These are phyloP conservation scores for Agonopterix heracliana DNA, from an alignment of 2,888 invertebrate species.

Conservation along the genomic window DNA sequence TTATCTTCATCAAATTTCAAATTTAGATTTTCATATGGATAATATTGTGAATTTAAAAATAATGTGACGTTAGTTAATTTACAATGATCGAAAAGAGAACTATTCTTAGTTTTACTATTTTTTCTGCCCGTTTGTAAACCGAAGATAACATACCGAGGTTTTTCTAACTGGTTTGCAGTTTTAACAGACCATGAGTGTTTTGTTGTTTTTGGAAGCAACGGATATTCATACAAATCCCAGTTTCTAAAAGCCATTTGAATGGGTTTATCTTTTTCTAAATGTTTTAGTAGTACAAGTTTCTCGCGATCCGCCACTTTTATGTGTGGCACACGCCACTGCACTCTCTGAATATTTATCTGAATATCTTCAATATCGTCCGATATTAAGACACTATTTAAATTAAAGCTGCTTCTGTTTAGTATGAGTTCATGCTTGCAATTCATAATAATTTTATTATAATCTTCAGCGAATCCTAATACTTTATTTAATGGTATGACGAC, in stretches of 20 bases:
- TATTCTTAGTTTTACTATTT: slow-evolving; percentile 13
- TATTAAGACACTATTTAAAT: slow-evolving; percentile 19
- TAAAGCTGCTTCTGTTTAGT: slow-evolving; percentile 26
- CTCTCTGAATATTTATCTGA: slow-evolving; percentile 14
- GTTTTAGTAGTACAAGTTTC: slow-evolving; percentile 22
- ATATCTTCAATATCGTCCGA: slow-evolving; percentile 3
- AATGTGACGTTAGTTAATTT: slow-evolving; percentile 7
- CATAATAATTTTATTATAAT: slow-evolving; percentile 38
- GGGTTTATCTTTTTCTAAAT: slow-evolving; percentile 12
- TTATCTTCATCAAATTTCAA: not conserved
- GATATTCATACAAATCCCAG: slow-evolving; percentile 37
- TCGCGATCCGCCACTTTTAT: not conserved
- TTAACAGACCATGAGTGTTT: slow-evolving; percentile 36
- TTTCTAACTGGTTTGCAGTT: too few species aligned
- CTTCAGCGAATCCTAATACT: slow-evolving; percentile 6
- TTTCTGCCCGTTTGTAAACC: slow-evolving; percentile 27
- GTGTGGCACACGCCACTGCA: too few species aligned
- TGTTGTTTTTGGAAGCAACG: too few species aligned
- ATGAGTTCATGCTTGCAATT: slow-evolving; percentile 44
- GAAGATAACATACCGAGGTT: too few species aligned
- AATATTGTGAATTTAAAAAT: slow-evolving; percentile 7
- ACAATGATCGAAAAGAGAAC: slow-evolving; percentile 1
- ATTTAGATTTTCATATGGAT: slow-evolving; percentile 7
- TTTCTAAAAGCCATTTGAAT: slow-evolving; percentile 32
- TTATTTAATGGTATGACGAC: not conserved